Percentiles rank a stretch among this genome's conserved stretches.
Conservation (phyloP, 2,113 vertebrate genomes). For the Antigone vipio region DNA sequence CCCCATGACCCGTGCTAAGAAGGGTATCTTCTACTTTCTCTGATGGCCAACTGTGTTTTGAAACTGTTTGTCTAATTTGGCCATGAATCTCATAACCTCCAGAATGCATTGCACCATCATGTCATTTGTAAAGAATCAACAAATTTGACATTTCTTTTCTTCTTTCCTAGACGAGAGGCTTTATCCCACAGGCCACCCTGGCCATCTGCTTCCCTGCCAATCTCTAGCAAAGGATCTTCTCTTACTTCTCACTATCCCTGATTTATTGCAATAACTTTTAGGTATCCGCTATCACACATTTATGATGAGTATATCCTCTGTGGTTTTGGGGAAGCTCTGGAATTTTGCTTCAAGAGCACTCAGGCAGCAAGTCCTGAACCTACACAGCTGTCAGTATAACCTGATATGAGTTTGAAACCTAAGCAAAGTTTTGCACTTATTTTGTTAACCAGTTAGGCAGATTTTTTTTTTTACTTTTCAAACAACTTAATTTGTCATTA, state of each 20-base stretch:
- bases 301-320: not conserved
- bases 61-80: not conserved
- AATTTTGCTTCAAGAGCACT: not conserved
- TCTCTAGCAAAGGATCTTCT: not conserved
- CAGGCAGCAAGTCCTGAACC: not conserved
- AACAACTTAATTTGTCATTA: not conserved
- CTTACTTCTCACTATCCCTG: not conserved
- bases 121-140: not conserved
- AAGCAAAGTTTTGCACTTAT: not conserved
- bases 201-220: not conserved
- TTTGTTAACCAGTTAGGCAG: not conserved
- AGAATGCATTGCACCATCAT: not conserved
- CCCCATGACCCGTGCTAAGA: not conserved
- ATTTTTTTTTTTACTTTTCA: not conserved
- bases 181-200: not conserved
- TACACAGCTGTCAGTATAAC: not conserved
- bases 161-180: not conserved
- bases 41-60: not conserved
- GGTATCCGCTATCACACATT: not conserved
- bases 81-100: not conserved
- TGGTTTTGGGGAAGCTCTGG: not conserved
- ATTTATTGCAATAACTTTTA: not conserved
- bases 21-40: not conserved
- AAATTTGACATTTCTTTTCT: not conserved
- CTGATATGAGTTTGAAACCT: not conserved